Base-by-base conservation (phyloP, 30 jellyfish, hydroid and myxozoan species). In the Pseudorhiza aurosa region DNA sequence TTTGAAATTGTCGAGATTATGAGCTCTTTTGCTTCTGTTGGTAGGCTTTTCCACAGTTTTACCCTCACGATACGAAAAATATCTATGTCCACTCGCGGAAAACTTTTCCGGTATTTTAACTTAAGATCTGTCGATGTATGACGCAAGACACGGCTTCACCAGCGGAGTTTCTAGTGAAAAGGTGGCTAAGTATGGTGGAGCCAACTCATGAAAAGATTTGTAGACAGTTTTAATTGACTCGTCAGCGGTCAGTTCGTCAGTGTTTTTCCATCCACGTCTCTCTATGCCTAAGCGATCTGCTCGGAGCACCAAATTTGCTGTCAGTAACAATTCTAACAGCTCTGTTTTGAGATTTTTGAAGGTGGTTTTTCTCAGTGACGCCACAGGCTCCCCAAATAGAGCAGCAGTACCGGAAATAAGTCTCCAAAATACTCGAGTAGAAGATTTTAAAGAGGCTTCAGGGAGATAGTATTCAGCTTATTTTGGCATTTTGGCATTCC, bases 281-380 rank as follows among this genome's bases (percentile, higher is more conserved):
- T 17, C 17, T 17, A 8, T 42, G 14, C 9, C 9, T 8, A 42
- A 42, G 55, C 17, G 55, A 17, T 17, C 65, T 50, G 65, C 65
- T 50, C 6, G 65, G 25, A 22, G 22, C 65, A 50, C 8, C 29
- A 22, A 5, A 50, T 17, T 22, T 50, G 65, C 65, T 50, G 65
- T 50, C n/a, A 12, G 65, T 50, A 12, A 50, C 65, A 22, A 50
- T 50, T 50, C 65, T 50, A 12, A 22, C 65, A 22, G 65, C 65
- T 22, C 65, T 12, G 25, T 50, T 50, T 22, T 50, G 25, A 17
- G n/a, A 22, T 50, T 50, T 50, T 39, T 39, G 50, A 39, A 39
- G 50, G 12, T 12, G 50, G 12, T 39, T 39, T 39, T 39, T 39
- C 50, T 39, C 50, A 39, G 12, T 39, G 50, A 39, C 50, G 50